Percentiles rank a stretch among this genome's conserved stretches.
These are phyloP conservation scores for Scaptodrosophila lebanonensis DNA, from an alignment of 1,140 invertebrate species.

Conservation along the genomic window DNA sequence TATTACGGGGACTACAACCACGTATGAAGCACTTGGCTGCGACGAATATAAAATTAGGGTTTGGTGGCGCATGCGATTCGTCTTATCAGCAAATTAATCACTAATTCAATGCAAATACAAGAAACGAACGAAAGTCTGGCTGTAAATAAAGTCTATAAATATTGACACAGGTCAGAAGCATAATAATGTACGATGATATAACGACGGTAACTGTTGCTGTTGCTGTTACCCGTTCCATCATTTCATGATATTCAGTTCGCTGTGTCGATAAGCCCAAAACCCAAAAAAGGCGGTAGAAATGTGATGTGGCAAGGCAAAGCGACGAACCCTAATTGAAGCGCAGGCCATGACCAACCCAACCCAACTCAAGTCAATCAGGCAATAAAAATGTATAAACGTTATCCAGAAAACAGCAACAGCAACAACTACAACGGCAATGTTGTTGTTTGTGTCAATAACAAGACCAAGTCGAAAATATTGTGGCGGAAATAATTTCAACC, in stretches of 20 bases:
- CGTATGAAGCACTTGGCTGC: no score
- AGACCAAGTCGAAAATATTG: slow-evolving; percentile 45
- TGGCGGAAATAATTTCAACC: slow-evolving; percentile 31
- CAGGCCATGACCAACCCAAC: slow-evolving; percentile 28
- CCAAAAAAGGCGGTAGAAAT: no score
- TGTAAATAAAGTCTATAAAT: slow-evolving; percentile 64
- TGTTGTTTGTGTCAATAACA: slow-evolving; percentile 5
- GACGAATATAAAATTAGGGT: no score
- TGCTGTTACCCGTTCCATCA: neutral
- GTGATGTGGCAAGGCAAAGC: no score
- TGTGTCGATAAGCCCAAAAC: slow-evolving; percentile 45
- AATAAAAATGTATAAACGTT: slow-evolving; percentile 49
- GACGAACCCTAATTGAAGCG: slow-evolving; percentile 44
- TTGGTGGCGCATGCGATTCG: neutral
- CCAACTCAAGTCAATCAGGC: slow-evolving; percentile 58
- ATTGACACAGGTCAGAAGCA: slow-evolving; percentile 57
- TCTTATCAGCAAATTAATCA: slow-evolving; percentile 43
- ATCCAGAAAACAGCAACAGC: slow-evolving; percentile 6
- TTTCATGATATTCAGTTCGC: slow-evolving; percentile 10
- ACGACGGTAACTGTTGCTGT: slow-evolving; percentile 45
- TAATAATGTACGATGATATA: slow-evolving; percentile 7
- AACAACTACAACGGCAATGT: neutral
- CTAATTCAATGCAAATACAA: slow-evolving; percentile 55
- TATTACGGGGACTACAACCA: no score
- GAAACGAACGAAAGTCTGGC: slow-evolving; percentile 25